Base-by-base conservation (phyloP, 2,113 vertebrate species). In the Stercorarius parasiticus region DNA sequence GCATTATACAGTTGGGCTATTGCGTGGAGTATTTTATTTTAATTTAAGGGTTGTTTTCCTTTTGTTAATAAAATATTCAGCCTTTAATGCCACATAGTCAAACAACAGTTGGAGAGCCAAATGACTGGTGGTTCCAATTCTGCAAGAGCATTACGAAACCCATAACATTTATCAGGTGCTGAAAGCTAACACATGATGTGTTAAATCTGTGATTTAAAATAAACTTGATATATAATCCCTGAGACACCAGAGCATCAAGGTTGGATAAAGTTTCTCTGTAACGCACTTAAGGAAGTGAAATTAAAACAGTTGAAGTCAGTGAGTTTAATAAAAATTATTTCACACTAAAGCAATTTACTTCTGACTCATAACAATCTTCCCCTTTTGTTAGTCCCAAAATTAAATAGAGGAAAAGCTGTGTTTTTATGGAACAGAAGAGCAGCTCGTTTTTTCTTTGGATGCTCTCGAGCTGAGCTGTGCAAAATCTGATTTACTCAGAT, bases 401-500 rank as follows among this genome's bases (percentile, higher is more conserved):
- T 70, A 95, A 90, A 94, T 20, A 87, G 23, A 81, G 80, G 53
- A 72, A 95, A 90, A 90, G 42, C 50, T 93, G 50, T 73, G 74
- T 62, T 95, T 94, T 95, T 62, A 70, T 16, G 11, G 82, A 93
- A 86, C 58, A 82, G 84, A 90, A 88, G 40, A 81, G 38, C 78
- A 66, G 67, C 45, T 66, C 15, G 2, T 43, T 92, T 92, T 81
- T 93, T 8, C 11, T 92, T 85, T 90, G 74, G 81, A 95, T 70
- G 62, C n/a, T 93, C 66, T 88, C 34, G 67, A 91, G 71, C 86
- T 91, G 84, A 96, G 84, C 29, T 84, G 80, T 72, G 59, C 67
- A 92, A 86, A 97, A 97, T 86, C 89, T 95, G 93, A 93, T 91
- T 96, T 91, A 82, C 71, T 80, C 89, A 80, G 78, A 77, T 90